Conservation (phyloP, 2,113 vertebrate genomes). For the Opisthocomus hoazin region DNA sequence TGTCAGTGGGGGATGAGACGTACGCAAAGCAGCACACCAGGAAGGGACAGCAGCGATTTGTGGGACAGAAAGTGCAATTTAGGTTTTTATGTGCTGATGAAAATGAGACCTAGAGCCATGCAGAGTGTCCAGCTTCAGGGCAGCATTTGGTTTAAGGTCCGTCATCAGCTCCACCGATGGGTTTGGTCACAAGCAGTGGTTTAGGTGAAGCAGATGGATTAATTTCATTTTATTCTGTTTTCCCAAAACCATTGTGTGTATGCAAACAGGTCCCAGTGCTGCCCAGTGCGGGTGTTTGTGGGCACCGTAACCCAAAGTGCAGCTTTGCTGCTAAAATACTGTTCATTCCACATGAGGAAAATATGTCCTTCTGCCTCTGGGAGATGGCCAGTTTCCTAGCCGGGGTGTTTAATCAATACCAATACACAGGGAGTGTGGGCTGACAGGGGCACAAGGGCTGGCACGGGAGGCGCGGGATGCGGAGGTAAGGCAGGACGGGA, state of each 20-base stretch:
- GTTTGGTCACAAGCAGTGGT: background rate
- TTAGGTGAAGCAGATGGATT: background rate
- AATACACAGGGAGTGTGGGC: background rate
- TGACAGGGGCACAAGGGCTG: background rate
- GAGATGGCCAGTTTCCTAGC: background rate
- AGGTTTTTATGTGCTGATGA: background rate
- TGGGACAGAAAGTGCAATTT: background rate
- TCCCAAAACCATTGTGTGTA: fast-evolving
- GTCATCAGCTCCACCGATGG: background rate
- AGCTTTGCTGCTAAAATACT: background rate
- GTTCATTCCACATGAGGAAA: fast-evolving
- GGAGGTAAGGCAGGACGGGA: background rate
- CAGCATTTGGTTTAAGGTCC: background rate
- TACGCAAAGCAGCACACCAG: background rate
- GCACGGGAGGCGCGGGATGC: background rate
- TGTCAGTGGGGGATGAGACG: background rate
- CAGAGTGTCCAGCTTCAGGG: background rate
- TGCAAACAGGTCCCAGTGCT: background rate
- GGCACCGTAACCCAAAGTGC: background rate
- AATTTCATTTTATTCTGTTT: background rate
- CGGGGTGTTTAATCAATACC: background rate
- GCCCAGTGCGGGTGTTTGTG: background rate
- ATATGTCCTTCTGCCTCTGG: background rate
- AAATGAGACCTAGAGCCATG: background rate
- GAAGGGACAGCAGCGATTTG: background rate